Conservation (phyloP, 23 tunicate genomes). For the Ascidia mentula region DNA sequence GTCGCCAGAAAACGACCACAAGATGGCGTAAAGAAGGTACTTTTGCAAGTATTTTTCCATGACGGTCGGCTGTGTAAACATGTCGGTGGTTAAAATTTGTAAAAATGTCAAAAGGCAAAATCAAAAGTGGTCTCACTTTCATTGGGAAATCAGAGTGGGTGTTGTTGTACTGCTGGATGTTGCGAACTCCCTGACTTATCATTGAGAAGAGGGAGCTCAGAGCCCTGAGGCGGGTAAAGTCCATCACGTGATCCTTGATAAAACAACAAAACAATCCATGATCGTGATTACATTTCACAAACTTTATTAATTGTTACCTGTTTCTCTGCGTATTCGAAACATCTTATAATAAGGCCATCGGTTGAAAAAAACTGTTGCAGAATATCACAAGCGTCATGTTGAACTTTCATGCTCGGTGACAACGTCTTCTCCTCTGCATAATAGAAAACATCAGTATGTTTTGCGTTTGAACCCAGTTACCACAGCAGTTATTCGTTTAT, state of each 20-base stretch:
- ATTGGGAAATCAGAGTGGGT: slow-evolving; percentile 82
- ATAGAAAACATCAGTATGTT: neutral
- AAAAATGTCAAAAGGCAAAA: neutral
- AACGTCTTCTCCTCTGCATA: slow-evolving; percentile 40
- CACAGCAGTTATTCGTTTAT: too few species aligned
- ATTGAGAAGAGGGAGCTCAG: slow-evolving; percentile 90
- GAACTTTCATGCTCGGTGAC: slow-evolving; percentile 82
- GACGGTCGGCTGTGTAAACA: neutral
- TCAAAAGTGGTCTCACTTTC: slow-evolving; percentile 33
- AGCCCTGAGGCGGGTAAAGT: slow-evolving; percentile 74
- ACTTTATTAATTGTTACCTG: too few species aligned
- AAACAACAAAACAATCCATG: too few species aligned
- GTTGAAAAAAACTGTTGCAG: slow-evolving; percentile 69
- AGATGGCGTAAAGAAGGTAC: slow-evolving; percentile 79
- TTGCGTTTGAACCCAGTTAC: too few species aligned
- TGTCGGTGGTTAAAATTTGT: neutral
- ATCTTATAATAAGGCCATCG: slow-evolving; percentile 76
- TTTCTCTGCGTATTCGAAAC: slow-evolving; percentile 61
- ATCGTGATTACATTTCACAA: too few species aligned
- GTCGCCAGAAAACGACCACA: slow-evolving; percentile 98
- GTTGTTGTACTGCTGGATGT: slow-evolving; percentile 88
- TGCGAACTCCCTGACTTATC: slow-evolving; percentile 89
- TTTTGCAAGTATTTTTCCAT: slow-evolving; percentile 95
- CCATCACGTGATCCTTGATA: slow-evolving; percentile 91
- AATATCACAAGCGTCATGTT: slow-evolving; percentile 67